These are phyloP conservation scores for Donacobius atricapilla DNA, from an alignment of 2,113 vertebrate species.

Conservation along the genomic window DNA sequence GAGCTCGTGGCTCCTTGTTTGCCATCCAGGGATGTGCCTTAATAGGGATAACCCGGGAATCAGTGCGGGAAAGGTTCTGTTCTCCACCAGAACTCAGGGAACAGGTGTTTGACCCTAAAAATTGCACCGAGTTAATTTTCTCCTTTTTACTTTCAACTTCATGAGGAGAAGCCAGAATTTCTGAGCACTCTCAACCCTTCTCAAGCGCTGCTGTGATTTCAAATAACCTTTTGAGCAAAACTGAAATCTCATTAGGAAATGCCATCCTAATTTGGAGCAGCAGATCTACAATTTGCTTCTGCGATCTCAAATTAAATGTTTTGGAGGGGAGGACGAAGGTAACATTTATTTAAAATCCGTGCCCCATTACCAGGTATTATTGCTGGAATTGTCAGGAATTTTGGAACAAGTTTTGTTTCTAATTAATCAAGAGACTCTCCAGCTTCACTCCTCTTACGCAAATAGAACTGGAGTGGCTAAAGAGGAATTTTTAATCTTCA, in stretches of 20 bases:
- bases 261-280: slow-evolving; percentile 41
- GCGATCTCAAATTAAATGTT: neutral
- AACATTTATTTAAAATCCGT: neutral
- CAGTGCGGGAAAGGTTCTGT: neutral
- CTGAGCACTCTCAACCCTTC: neutral
- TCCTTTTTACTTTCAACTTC: neutral
- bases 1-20: neutral
- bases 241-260: slow-evolving; percentile 43
- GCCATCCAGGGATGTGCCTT: neutral
- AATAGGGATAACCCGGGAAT: neutral
- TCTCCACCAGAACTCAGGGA: neutral
- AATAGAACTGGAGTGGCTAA: neutral
- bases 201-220: neutral
- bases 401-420: neutral
- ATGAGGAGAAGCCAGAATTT: neutral
- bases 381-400: neutral
- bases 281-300: slow-evolving; percentile 14
- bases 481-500: neutral
- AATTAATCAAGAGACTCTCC: neutral
- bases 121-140: neutral
- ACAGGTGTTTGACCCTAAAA: neutral
- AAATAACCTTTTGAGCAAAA: slow-evolving; percentile 44
- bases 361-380: neutral
- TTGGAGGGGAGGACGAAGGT: neutral
- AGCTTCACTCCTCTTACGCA: neutral